phyloP scores from a whole-genome alignment of 2,113 vertebrate genomes.

The Trogon melanurus region DNA sequence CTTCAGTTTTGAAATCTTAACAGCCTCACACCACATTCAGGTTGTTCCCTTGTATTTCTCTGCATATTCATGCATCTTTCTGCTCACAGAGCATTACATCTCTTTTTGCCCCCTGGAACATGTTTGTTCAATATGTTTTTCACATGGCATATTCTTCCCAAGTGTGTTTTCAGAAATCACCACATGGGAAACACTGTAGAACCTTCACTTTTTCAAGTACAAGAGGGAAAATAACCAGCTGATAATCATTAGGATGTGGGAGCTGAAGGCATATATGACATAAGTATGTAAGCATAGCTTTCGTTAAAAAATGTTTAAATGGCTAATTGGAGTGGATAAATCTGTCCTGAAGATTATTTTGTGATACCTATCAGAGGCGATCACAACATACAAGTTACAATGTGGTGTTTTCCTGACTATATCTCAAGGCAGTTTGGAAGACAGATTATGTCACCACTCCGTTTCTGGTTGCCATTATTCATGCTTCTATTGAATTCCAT shows the following conservation, averaged over 20 bases:
- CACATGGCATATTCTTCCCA: not conserved
- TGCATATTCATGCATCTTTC: not conserved
- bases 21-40: not conserved
- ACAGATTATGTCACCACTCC: conserved; percentile 47
- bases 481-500: conserved; percentile 53
- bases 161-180: conserved; percentile 2
- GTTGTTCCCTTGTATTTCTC: not conserved
- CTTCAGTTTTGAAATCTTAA: not conserved
- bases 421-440: conserved; percentile 44
- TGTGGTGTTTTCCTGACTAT: conserved; percentile 20
- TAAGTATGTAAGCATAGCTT: conserved; percentile 22
- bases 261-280: conserved; percentile 3
- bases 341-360: conserved; percentile 35
- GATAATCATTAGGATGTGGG: conserved; percentile 46
- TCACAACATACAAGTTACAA: conserved; percentile 36
- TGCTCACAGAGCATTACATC: not conserved
- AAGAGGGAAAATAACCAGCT: conserved; percentile 34
- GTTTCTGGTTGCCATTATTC: conserved; percentile 58
- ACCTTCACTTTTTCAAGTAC: not conserved
- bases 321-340: not conserved
- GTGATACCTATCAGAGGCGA: conserved; percentile 44
- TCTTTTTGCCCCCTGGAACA: not conserved
- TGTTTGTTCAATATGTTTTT: not conserved
- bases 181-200: not conserved
- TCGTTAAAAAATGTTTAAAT: conserved; percentile 14